Conservation (phyloP, 2,888 invertebrate genomes). For the Calameuta pallipes region DNA sequence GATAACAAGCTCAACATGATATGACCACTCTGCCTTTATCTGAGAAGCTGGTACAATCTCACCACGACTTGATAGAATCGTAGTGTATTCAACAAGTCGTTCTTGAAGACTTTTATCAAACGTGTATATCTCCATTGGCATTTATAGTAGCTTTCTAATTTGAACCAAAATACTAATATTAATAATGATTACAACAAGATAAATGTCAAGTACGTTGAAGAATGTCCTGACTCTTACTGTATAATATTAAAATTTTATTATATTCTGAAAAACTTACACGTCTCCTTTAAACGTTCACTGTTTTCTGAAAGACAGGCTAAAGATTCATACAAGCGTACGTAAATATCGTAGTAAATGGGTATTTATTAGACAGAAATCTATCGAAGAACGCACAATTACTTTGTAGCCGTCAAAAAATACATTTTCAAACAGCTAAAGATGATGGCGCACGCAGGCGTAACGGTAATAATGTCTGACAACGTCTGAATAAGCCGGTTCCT, state of each 20-base stretch:
- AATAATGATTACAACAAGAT: neutral
- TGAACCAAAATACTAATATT: neutral
- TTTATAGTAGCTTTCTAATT: neutral
- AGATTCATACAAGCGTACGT: neutral
- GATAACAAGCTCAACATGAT: slow-evolving; percentile 70
- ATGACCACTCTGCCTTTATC: slow-evolving; percentile 70
- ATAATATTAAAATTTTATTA: neutral
- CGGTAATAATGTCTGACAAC: neutral
- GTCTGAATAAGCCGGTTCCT: neutral
- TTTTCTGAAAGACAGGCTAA: neutral
- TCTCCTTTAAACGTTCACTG: neutral
- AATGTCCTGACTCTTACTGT: neutral
- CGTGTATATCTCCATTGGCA: slow-evolving; percentile 70
- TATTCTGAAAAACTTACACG: neutral
- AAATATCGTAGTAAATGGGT: neutral
- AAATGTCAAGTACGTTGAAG: neutral
- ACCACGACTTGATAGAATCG: slow-evolving; percentile 67
- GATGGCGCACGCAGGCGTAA: neutral
- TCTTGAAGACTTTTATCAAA: slow-evolving; percentile 72
- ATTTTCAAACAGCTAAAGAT: neutral
- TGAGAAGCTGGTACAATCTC: slow-evolving; percentile 66
- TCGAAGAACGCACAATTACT: neutral
- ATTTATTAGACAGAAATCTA: neutral
- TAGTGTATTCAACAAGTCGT: slow-evolving; percentile 69
- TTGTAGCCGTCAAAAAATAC: neutral